Evolutionary conservation across 2,113 vertebrate species (phyloP).

Genomic region (Eulemur macaco): DNA sequence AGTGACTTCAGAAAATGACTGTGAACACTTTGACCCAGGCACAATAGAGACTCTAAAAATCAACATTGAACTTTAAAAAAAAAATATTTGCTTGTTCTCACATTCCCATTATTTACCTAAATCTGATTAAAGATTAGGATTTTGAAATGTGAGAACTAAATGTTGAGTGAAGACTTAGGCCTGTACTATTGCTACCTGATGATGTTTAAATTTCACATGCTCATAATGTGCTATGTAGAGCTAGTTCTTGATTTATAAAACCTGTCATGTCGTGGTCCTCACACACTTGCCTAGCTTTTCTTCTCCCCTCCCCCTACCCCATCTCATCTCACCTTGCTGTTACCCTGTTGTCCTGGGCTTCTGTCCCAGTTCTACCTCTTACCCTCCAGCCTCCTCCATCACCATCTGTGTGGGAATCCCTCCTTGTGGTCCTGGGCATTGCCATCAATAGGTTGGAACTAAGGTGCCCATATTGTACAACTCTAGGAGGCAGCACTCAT

Average conservation of each 20-base stretch:
- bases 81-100: background rate
- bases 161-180: background rate
- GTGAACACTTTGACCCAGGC: conserved; percentile 24
- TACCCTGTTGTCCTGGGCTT: background rate
- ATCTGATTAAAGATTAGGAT: background rate
- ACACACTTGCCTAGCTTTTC: background rate
- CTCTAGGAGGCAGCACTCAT: background rate
- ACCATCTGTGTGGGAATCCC: background rate
- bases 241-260: background rate
- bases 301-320: background rate
- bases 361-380: background rate
- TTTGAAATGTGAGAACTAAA: conserved; percentile 10
- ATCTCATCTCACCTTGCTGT: background rate
- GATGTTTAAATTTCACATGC: background rate
- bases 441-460: background rate
- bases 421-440: background rate
- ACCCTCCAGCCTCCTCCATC: background rate
- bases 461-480: background rate
- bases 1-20: conserved; percentile 26
- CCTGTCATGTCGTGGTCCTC: background rate
- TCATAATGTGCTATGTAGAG: background rate
- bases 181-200: background rate
- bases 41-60: background rate
- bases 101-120: background rate
- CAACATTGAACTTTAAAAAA: background rate